These are phyloP conservation scores for Cacoxenus indagator DNA, from an alignment of 2,888 invertebrate species.

Conservation along the genomic window DNA sequence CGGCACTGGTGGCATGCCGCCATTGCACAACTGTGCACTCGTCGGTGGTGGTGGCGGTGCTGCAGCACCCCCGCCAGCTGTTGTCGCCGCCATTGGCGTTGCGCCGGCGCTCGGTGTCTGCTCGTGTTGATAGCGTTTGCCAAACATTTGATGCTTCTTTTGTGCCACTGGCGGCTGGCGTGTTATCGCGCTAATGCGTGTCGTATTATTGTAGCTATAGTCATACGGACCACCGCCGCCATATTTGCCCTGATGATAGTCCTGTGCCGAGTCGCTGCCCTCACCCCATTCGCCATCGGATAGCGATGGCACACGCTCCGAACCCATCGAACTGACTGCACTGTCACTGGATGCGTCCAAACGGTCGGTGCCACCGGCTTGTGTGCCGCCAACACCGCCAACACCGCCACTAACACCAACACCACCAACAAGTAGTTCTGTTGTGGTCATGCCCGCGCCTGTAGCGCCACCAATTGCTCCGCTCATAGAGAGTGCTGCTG, in stretches of 20 bases:
- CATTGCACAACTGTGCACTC: conserved; percentile 19
- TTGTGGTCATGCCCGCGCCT: conserved; percentile 63
- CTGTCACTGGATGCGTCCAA: conserved; percentile 91
- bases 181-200: conserved; percentile 71
- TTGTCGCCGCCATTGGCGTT: conserved; percentile 32
- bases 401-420: conserved; percentile 47
- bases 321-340: conserved; percentile 93
- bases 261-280: conserved; percentile 88
- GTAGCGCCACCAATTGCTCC: conserved; percentile 49
- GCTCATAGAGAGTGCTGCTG: conserved; percentile 45
- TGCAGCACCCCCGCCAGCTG: conserved; percentile 23
- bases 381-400: conserved; percentile 44
- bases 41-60: neutral
- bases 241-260: conserved; percentile 76
- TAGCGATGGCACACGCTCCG: conserved; percentile 88
- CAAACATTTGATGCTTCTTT: conserved; percentile 94
- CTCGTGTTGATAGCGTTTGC: conserved; percentile 86
- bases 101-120: conserved; percentile 49
- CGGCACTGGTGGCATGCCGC: conserved; percentile 55
- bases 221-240: conserved; percentile 75
- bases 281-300: conserved; percentile 95
- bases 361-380: conserved; percentile 77
- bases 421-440: conserved; percentile 54
- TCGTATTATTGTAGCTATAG: conserved; percentile 74
- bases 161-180: conserved; percentile 81